A percentile compares a stretch with the other conserved stretches of the same genome.
Evolutionary conservation across 2,888 invertebrate genomes (phyloP).

Genomic region (Meandrusa payeni): DNA sequence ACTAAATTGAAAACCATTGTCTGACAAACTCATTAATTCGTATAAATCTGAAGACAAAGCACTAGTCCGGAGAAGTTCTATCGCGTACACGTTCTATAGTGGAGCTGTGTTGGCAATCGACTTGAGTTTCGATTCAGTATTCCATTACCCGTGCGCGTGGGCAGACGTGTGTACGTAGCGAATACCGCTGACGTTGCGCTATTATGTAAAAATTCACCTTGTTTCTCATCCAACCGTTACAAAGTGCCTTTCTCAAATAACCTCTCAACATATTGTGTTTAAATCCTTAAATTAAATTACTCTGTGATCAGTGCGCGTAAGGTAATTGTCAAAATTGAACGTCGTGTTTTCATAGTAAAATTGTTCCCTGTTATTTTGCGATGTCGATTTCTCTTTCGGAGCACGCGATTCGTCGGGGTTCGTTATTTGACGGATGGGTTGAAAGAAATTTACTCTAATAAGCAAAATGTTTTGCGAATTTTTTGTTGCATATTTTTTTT

Average conservation of each 20-base stretch:
- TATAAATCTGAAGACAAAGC: not conserved
- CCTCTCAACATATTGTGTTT: constrained; percentile 1
- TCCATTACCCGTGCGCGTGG: constrained; percentile 46
- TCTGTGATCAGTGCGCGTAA: constrained; percentile 20
- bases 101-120: constrained; percentile 20
- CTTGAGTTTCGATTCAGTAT: constrained; percentile 45
- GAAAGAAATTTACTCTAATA: constrained; percentile 2
- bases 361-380: constrained; percentile 16
- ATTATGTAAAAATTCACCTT: constrained; percentile 36
- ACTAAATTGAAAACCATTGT: no score
- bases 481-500: not conserved
- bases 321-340: constrained; percentile 17
- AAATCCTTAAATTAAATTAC: not conserved
- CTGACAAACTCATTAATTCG: no score
- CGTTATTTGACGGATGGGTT: constrained; percentile 25
- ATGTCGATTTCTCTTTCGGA: constrained; percentile 66
- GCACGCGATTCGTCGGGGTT: constrained; percentile 39
- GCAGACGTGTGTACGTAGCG: constrained; percentile 40
- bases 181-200: constrained; percentile 52
- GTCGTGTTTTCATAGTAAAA: not conserved
- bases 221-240: constrained; percentile 30
- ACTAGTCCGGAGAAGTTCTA: not conserved
- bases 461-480: constrained; percentile 7
- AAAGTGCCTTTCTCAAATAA: constrained; percentile 18
- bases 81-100: not conserved